Base-by-base conservation (phyloP, 2,888 invertebrate species). In the Polymixis lichenea region DNA sequence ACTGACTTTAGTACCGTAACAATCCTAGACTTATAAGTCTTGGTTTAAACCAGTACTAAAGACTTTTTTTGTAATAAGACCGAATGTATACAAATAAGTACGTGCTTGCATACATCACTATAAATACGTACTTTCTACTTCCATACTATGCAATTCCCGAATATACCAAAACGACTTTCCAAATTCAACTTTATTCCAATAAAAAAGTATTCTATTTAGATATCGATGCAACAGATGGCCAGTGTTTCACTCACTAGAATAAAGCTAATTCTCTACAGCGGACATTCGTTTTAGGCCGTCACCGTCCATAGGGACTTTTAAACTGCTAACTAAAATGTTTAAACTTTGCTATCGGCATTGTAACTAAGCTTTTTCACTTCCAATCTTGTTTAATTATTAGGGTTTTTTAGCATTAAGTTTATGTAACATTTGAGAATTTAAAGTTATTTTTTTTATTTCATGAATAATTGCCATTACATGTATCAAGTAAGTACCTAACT, bases 141-240 rank as follows among this genome's bases (percentile, higher is more conserved):
- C 49, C 17, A 49, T 17, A 17, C 17, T 51, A 51, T 19, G 51
- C 51, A 51, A 28, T 58, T 28, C 19, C 58, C 9, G 4, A 28
- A 58, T 28, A 17, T 28, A 28, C 9, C 60, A 32, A 19, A 19
- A 25, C n/a, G 9, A n/a, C 9, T 25, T 60, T 53, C 38, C 17
- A 22, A 55, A 15, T 56, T n/a, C 2, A 28, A 55, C n/a, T 72
- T 13, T 9, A 15, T 46, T 56, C 25, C 2, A 32, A 15, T 46
- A 19, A 64, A 67, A 79, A 68, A 25, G 15, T 7, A 8, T 58
- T 68, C 58, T 67, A 46, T 78, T 61, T 51, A 43, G 51, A 68
- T 68, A 74, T 65, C 61, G 28, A 68, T 68, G 83, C 82, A 82
- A 82, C 82, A 82, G 83, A 72, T 82, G 72, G 69, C n/a, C 49